Percentiles rank a stretch among this genome's conserved stretches.
These are phyloP conservation scores for Linhomoeus sp. DNA, from an alignment of 2,888 invertebrate species.

Conservation along the genomic window DNA sequence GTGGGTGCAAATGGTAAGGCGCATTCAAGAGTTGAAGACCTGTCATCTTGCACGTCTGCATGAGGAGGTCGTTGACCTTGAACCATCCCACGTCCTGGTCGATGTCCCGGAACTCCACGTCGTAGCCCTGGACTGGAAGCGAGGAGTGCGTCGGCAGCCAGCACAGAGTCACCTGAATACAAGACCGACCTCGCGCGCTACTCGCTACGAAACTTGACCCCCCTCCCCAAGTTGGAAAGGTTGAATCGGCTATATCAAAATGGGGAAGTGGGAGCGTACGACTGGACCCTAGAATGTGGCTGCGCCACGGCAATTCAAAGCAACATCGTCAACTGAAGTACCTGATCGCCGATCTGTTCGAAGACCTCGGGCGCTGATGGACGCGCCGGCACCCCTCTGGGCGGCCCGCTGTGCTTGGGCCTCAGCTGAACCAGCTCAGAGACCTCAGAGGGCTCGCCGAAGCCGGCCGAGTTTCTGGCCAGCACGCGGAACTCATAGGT, in stretches of 20 bases:
- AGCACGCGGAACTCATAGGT: slow-evolving; percentile 26
- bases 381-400: slow-evolving; percentile 13
- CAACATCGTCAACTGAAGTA: too few relatives aligned
- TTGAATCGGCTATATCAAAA: too few relatives aligned
- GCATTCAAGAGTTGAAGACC: too few relatives aligned
- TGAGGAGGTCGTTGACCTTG: slow-evolving; percentile 23
- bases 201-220: background rate
- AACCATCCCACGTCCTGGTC: slow-evolving; percentile 23
- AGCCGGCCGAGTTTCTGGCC: slow-evolving; percentile 12
- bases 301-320: too few relatives aligned
- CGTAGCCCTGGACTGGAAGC: slow-evolving; percentile 26
- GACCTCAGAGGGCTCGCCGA: slow-evolving; percentile 15
- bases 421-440: slow-evolving; percentile 17
- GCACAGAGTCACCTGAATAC: slow-evolving; percentile 16
- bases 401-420: slow-evolving; percentile 8
- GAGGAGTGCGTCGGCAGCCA: slow-evolving; percentile 23
- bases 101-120: slow-evolving; percentile 25
- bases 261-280: too few relatives aligned
- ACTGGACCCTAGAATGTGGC: too few relatives aligned
- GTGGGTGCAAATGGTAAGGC: too few relatives aligned
- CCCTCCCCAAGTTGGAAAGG: too few relatives aligned
- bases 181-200: too few relatives aligned
- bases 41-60: slow-evolving; percentile 24
- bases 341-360: slow-evolving; percentile 17
- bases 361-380: slow-evolving; percentile 21